A percentile compares a stretch with the other conserved stretches of the same genome.
phyloP scores from a whole-genome alignment of 2,113 vertebrate genomes.

The Pica pica region DNA sequence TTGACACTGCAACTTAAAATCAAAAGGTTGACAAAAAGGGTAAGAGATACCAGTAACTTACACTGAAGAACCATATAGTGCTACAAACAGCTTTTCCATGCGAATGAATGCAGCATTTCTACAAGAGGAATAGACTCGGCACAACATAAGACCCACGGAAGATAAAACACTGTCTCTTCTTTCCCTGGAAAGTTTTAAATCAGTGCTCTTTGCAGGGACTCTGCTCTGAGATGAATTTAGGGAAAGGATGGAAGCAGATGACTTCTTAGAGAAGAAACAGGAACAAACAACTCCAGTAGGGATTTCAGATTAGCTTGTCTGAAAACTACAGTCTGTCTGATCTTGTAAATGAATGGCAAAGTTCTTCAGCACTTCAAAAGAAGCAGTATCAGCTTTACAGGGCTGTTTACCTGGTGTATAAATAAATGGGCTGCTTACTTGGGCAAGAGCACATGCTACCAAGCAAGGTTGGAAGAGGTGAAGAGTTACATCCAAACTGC shows the following conservation, averaged over 20 bases:
- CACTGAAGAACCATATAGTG: background rate
- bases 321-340: background rate
- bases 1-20: background rate
- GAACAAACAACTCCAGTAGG: background rate
- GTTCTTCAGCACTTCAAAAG: background rate
- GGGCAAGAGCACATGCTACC: background rate
- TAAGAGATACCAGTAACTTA: background rate
- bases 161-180: background rate
- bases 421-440: background rate
- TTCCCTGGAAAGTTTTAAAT: background rate
- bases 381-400: background rate
- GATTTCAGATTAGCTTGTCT: background rate
- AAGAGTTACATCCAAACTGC: background rate
- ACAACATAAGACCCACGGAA: background rate
- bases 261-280: background rate
- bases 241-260: background rate
- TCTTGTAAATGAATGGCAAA: constrained; percentile 12
- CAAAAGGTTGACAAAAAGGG: background rate
- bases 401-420: background rate
- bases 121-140: background rate
- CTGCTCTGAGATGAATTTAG: background rate
- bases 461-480: background rate
- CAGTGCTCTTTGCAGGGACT: background rate
- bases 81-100: background rate
- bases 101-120: background rate